Evolutionary conservation across 2,113 vertebrate species (phyloP), one percentile per base, ranked within the genome.

Genomic region (Vombatus ursinus): DNA sequence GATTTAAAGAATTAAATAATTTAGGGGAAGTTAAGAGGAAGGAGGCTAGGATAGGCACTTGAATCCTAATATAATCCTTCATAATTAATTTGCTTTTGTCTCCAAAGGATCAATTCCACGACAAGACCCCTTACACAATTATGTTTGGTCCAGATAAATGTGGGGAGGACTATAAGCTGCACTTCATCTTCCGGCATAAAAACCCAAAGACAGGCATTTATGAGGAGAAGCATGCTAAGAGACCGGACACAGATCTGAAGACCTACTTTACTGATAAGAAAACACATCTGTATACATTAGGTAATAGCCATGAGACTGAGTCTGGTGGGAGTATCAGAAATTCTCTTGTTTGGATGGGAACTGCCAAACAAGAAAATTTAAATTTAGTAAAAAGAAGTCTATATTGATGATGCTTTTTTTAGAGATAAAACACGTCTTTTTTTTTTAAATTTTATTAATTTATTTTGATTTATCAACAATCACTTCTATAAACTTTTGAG

Each of bases 71-170:
- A 48, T 50, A 94, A 47, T 95, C 91, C 92, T 52, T 96, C 96
- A 93, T 96, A 93, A 50, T 90, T 94, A 97, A 68, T 28, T 5
- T 1, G 0, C 91, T 95, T 10, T 98, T 98, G 94, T 93, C 93
- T 97, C 92, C 96, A 91, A 98, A 99, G 99, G 99, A 99, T 94
- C 99, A 99, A 48, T 99, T 99, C 97, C 99, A 99, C 93, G 99
- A 99, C 98, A 99, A 99, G 98, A 99, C 99, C 28, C 98, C 99
- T 0, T 99, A 99, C 97, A 99, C 99, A 3, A 99, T 99, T 98
- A 99, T 99, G 99, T 99, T 99, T 94, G 99, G 99, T 52, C 99
- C 99, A 1, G 99, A 99, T 98, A 99, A 99, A 96, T 99, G 99
- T 97, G 99, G 99, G 61, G 99, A 99, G 93, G 99, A 99, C 96